These are phyloP conservation scores for Acholoe squamosa DNA, from an alignment of 2,888 invertebrate genomes.

Conservation along the genomic window DNA sequence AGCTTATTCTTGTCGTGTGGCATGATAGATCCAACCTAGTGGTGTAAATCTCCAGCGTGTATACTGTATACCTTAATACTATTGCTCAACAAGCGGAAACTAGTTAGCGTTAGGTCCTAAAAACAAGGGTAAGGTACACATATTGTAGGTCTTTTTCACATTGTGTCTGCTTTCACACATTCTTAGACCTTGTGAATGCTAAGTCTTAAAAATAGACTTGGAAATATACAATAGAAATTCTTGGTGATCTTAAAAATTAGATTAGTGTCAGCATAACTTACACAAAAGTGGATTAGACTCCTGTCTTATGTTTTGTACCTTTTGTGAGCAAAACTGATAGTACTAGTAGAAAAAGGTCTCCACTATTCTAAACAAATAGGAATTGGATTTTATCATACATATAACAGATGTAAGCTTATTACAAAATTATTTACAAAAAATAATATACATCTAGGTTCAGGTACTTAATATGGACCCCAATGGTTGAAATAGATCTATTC, in stretches of 20 bases:
- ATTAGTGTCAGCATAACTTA: not conserved
- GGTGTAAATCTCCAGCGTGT: slow-evolving; percentile 50
- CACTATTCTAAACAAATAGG: too few species aligned
- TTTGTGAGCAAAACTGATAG: too few species aligned
- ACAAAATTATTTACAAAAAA: too few species aligned
- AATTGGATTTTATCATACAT: too few species aligned
- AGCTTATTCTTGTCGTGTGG: slow-evolving; percentile 14
- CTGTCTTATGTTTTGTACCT: too few species aligned
- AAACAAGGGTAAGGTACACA: not conserved
- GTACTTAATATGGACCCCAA: too few species aligned
- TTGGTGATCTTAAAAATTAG: not conserved
- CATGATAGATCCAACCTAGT: slow-evolving; percentile 6
- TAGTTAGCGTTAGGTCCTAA: slow-evolving; percentile 1
- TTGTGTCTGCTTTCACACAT: slow-evolving; percentile 6
- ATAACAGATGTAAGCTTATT: too few species aligned
- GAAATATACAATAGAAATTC: not conserved
- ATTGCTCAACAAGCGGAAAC: slow-evolving; percentile 57
- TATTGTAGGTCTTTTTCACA: slow-evolving; percentile 1
- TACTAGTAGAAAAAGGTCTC: too few species aligned
- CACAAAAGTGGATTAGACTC: too few species aligned
- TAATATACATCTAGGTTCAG: too few species aligned
- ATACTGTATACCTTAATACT: slow-evolving; percentile 58
- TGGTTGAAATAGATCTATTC: too few species aligned
- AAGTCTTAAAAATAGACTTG: slow-evolving; percentile 54
- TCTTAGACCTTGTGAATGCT: slow-evolving; percentile 5